Conservation (phyloP, 2,113 vertebrate species). For the Eclectus roratus region DNA sequence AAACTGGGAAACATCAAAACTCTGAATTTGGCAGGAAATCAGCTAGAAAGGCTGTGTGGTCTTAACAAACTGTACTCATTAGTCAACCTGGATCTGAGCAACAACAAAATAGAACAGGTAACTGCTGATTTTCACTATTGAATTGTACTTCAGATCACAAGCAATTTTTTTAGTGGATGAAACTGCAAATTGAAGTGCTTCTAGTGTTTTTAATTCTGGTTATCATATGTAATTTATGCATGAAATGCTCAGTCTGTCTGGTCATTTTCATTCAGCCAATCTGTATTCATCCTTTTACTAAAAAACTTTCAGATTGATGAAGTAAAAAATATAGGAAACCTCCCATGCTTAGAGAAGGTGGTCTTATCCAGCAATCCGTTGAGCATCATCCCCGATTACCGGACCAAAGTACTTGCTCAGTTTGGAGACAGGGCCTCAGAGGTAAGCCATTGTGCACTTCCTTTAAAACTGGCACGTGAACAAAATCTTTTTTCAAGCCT, state of each 20-base stretch:
- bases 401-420: slow-evolving; percentile 94
- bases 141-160: not conserved
- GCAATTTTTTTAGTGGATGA: not conserved
- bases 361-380: slow-evolving; percentile 85
- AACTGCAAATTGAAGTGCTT: not conserved
- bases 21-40: slow-evolving; percentile 91
- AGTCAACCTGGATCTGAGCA: slow-evolving; percentile 91
- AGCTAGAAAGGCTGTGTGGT: slow-evolving; percentile 86
- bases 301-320: slow-evolving; percentile 85
- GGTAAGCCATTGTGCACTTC: slow-evolving; percentile 69
- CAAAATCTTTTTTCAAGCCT: not conserved
- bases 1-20: slow-evolving; percentile 97
- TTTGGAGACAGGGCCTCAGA: slow-evolving; percentile 95
- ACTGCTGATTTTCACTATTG: not conserved
- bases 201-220: not conserved
- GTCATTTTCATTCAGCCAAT: not conserved
- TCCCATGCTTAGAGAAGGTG: slow-evolving; percentile 92
- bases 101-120: slow-evolving; percentile 91
- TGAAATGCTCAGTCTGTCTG: not conserved
- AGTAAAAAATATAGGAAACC: slow-evolving; percentile 83
- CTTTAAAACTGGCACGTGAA: not conserved
- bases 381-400: slow-evolving; percentile 95
- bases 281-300: not conserved
- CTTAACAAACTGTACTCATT: slow-evolving; percentile 95
- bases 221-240: not conserved